Evolutionary conservation across 2,888 invertebrate genomes (phyloP).

Genomic region (Pomacea canaliculata): DNA sequence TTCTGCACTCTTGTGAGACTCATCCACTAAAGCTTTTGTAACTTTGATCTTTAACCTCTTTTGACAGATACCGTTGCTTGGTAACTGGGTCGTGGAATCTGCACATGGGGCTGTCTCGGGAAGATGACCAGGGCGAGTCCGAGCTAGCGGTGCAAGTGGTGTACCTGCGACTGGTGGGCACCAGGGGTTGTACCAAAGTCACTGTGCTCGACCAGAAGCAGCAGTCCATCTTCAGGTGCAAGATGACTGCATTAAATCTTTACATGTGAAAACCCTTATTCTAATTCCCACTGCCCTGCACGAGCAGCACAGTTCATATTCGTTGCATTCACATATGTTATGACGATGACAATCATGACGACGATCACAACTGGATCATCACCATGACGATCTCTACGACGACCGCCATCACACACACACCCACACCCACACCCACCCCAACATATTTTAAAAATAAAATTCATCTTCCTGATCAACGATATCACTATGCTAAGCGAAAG

Average conservation of each 20-base stretch:
- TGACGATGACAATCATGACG: too few relatives aligned
- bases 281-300: background rate
- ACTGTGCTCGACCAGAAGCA: background rate
- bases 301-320: too few relatives aligned
- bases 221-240: slow-evolving; percentile 1
- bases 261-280: background rate
- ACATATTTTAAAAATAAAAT: too few relatives aligned
- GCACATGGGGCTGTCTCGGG: background rate
- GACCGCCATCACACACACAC: too few relatives aligned
- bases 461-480: too few relatives aligned
- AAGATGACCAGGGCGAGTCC: background rate
- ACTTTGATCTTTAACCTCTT: too few relatives aligned
- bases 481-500: too few relatives aligned
- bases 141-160: background rate
- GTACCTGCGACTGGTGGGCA: slow-evolving; percentile 4
- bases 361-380: too few relatives aligned
- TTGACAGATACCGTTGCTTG: background rate
- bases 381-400: too few relatives aligned
- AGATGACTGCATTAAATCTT: background rate
- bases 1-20: background rate
- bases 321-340: too few relatives aligned
- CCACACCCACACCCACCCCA: too few relatives aligned
- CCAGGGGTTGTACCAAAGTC: slow-evolving; percentile 2
- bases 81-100: background rate
- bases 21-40: background rate